Evolutionary conservation across 2,113 vertebrate genomes (phyloP).

Genomic region (Noturus placidus): DNA sequence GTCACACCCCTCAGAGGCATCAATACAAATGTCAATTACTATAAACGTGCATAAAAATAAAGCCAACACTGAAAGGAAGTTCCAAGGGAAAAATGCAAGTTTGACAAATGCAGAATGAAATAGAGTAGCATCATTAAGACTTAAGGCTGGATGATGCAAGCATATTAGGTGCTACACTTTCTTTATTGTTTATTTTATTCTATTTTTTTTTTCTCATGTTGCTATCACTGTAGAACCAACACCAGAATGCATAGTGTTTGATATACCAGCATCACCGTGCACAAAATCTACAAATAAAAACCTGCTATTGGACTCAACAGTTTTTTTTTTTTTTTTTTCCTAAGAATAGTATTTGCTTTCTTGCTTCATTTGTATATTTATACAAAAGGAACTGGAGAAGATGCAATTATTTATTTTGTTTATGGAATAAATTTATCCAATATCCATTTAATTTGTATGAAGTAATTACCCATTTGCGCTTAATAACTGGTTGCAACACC

Average conservation of each 20-base stretch:
- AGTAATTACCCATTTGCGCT: conserved; percentile 7
- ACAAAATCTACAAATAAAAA: conserved; percentile 32
- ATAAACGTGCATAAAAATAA: not conserved
- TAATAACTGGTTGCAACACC: conserved; percentile 7
- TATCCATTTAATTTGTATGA: not conserved
- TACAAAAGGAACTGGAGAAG: not conserved
- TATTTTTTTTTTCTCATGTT: not conserved
- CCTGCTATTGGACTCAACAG: not conserved
- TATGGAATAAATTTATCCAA: not conserved
- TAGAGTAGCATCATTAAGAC: not conserved
- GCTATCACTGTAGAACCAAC: not conserved
- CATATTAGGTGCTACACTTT: conserved; percentile 8
- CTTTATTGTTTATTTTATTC: not conserved
- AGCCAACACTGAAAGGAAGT: not conserved
- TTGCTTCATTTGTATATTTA: not conserved
- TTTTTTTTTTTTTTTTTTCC: not conserved
- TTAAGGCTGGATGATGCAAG: not conserved
- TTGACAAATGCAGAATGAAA: conserved; percentile 5
- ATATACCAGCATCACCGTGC: conserved; percentile 32
- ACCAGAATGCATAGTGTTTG: not conserved
- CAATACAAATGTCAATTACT: not conserved
- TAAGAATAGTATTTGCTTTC: not conserved
- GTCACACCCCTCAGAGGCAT: not conserved
- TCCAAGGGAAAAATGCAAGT: not conserved
- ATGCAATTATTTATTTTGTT: not conserved